phyloP scores from a whole-genome alignment of 2,797 vertebrate genomes.

The Phataginus tricuspis region DNA sequence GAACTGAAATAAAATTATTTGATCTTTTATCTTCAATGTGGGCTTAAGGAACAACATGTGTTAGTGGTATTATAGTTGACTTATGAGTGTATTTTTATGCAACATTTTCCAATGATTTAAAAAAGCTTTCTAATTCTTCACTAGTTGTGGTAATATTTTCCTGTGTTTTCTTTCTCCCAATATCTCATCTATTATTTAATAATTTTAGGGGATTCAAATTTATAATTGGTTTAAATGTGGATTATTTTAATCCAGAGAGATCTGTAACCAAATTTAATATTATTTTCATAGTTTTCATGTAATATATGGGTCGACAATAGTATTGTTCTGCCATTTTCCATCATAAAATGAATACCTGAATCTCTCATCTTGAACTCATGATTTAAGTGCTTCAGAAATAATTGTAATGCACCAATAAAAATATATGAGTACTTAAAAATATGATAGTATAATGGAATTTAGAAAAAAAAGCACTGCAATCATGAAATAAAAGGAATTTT shows the following conservation, averaged over 20 bases:
- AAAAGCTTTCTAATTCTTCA: not conserved
- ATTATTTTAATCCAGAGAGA: not conserved
- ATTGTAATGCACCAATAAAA: not conserved
- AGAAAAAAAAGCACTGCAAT: not conserved
- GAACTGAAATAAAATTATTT: not conserved
- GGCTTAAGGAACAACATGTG: not conserved
- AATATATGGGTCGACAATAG: not conserved
- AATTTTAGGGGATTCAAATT: not conserved
- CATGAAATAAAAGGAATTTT: not conserved
- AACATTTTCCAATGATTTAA: not conserved
- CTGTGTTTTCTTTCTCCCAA: not conserved
- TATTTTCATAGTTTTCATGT: not conserved
- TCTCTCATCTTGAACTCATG: not conserved
- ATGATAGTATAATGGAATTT: not conserved
- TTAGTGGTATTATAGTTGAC: not conserved
- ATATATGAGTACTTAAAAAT: not conserved
- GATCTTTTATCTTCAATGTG: not conserved
- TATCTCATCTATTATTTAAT: not conserved
- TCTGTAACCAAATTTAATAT: not conserved
- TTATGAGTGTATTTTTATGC: not conserved
- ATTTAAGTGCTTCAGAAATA: slow-evolving; percentile 34
- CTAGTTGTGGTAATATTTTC: not conserved
- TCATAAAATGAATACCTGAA: not conserved
- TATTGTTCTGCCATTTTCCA: not conserved
- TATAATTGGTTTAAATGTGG: no score